Evolutionary conservation across 2,113 vertebrate species (phyloP).

Genomic region (Benitochromis conjunctus): DNA sequence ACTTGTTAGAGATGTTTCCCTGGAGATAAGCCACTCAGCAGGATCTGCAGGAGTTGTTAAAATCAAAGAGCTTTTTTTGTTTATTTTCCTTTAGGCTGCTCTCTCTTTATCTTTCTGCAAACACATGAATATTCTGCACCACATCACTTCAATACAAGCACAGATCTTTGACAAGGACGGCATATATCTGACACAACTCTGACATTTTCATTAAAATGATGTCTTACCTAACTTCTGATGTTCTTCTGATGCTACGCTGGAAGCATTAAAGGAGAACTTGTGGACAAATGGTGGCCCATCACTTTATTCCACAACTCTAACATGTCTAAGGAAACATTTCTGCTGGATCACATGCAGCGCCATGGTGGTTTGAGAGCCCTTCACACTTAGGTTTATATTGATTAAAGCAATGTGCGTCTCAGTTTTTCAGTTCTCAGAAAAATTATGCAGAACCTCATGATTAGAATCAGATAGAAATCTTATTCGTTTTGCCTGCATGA

Average conservation of each 20-base stretch:
- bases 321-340: neutral
- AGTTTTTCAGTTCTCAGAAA: neutral
- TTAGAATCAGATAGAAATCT: neutral
- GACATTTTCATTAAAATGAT: neutral
- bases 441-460: slow-evolving; percentile 19
- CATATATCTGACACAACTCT: neutral
- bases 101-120: neutral
- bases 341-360: neutral
- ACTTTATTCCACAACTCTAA: neutral
- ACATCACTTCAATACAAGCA: slow-evolving; percentile 21
- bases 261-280: neutral
- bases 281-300: neutral
- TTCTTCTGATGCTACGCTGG: neutral
- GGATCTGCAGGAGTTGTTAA: neutral
- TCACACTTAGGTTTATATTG: neutral
- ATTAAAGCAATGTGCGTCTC: neutral
- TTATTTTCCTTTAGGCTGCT: neutral
- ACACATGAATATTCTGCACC: neutral
- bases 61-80: neutral
- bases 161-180: neutral
- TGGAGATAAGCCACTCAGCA: slow-evolving; percentile 19
- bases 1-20: neutral
- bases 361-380: neutral
- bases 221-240: neutral
- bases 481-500: slow-evolving; percentile 34